Evolutionary conservation across 1,140 invertebrate species (phyloP), one percentile per base, ranked within the genome.

Genomic region (Tetragnatha versicolor): DNA sequence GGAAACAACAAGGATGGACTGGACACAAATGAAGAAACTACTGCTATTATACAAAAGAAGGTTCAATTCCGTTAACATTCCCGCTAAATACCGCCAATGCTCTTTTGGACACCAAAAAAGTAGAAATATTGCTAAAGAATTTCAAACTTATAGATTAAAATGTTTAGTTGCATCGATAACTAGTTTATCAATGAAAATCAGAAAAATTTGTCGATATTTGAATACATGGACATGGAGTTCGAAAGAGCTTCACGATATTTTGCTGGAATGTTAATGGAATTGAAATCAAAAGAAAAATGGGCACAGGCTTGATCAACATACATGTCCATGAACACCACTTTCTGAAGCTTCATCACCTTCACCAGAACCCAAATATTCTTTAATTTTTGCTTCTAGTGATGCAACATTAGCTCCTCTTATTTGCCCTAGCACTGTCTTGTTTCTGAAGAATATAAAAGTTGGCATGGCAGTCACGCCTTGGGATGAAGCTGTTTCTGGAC

Each of bases 391-490:
- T 86, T 98, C 95, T 35, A 99, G 85, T 0, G 89, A 89, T 53
- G 85, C 86, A 9, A 92, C 87, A 87, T 99, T 92, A 0, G 95
- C 96, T 14, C 95, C 96, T 87, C 93, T 91, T 53, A 96, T 87
- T 14, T 89, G 85, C 83, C 93, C 93, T 82, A 97, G 87, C 87
- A 92, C 93, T 85, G 91, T 90, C 85, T 91, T 90, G 85, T 97
- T 98, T 80, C 92, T 91, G 84, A 95, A 98, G 83, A 99, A 96
- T 79, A 97, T 92, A 84, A 99, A 99, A 6, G 98, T 99, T 7
- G 98, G 98, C 95, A 99, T 98, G 2, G 95, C 94, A 79, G 90
- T 92, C 20, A 99, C 93, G 49, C 93, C 93, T 85, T 98, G 92
- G 25, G 88, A 87, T 27, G 91, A 89, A 2, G 96, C 94, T 33